A percentile compares a stretch with the other conserved stretches of the same genome.
Evolutionary conservation across 2,888 invertebrate species (phyloP).

Genomic region (Orchestes rusci): DNA sequence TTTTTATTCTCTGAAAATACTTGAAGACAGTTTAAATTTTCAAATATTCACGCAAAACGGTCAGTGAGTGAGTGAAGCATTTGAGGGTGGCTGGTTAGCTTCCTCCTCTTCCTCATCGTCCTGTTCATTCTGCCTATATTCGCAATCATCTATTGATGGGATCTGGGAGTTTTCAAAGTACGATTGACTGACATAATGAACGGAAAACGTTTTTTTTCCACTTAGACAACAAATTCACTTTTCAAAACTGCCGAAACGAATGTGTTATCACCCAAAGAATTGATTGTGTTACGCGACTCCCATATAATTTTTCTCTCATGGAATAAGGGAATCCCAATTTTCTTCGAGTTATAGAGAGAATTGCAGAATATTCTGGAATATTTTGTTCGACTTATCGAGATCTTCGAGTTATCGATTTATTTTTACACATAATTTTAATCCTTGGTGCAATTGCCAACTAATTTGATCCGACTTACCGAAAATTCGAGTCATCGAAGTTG

Average conservation of each 20-base stretch:
- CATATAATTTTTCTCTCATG: no score
- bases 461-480: not conserved
- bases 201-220: not conserved
- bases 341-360: not conserved
- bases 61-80: conserved; percentile 15
- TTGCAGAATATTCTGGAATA: not conserved
- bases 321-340: no score
- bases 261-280: no score
- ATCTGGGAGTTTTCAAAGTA: conserved; percentile 4
- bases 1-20: no score
- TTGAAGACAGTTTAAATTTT: not conserved
- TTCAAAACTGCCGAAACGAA: not conserved
- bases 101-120: conserved; percentile 12
- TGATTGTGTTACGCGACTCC: no score
- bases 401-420: not conserved
- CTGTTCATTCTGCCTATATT: conserved; percentile 12
- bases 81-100: conserved; percentile 14
- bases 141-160: conserved; percentile 13
- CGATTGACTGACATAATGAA: not conserved
- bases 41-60: conserved; percentile 5
- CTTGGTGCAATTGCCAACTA: not conserved
- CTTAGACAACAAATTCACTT: not conserved
- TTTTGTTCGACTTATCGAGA: not conserved
- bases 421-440: not conserved
- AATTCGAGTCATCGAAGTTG: no score